Evolutionary conservation across 2,113 vertebrate genomes (phyloP).

Genomic region (Hydrochoerus hydrochaeris): DNA sequence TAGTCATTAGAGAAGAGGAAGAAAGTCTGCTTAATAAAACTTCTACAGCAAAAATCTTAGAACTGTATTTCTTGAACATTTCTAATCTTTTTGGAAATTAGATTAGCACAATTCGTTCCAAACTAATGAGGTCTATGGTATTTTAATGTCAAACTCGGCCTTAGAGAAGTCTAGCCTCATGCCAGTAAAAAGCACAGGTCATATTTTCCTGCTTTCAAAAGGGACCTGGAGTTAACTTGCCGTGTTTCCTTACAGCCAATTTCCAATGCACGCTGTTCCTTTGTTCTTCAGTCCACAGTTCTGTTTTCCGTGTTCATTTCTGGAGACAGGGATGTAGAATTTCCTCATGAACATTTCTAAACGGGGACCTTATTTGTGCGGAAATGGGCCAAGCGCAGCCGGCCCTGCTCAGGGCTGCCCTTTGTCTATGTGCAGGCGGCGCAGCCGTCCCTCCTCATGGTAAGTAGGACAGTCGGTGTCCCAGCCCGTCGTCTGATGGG

Average conservation of each 20-base stretch:
- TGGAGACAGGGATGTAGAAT: neutral
- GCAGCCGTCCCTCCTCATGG: constrained; percentile 15
- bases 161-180: neutral
- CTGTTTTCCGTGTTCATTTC: neutral
- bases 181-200: neutral
- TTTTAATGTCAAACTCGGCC: constrained; percentile 19
- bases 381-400: neutral
- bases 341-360: constrained; percentile 60
- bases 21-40: neutral
- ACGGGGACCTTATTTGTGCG: neutral
- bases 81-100: neutral
- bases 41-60: neutral
- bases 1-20: neutral
- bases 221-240: neutral
- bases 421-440: neutral
- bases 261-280: neutral
- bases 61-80: neutral
- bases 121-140: neutral
- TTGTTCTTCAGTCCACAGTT: neutral
- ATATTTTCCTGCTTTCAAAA: neutral
- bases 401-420: neutral
- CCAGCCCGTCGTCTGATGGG: neutral
- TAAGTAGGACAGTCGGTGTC: constrained; percentile 67
- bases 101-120: neutral
- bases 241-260: neutral